Evolutionary conservation across 2,113 vertebrate species (phyloP).

Genomic region (Coryphaenoides rupestris): DNA sequence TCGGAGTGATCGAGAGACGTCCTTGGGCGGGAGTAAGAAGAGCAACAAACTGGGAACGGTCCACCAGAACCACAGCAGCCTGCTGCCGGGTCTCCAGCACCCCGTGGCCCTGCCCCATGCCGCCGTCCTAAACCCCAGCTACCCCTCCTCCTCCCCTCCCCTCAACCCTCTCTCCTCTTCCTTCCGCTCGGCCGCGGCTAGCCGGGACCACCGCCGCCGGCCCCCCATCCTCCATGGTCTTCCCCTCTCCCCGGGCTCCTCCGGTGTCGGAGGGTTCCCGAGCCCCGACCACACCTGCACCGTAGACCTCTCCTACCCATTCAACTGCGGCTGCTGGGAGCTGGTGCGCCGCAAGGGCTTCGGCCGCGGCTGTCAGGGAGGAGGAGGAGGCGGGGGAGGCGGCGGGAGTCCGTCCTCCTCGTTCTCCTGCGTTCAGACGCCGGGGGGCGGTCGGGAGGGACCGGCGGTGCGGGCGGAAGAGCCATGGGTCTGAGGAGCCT

Average conservation of each 20-base stretch:
- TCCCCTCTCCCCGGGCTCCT: conserved; percentile 65
- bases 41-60: conserved; percentile 72
- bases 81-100: conserved; percentile 61
- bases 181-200: conserved; percentile 51
- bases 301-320: conserved; percentile 73
- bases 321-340: conserved; percentile 78
- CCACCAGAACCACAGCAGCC: conserved; percentile 65
- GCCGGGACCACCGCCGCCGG: conserved; percentile 52
- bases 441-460: conserved; percentile 39
- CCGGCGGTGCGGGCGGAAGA: conserved; percentile 35
- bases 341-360: conserved; percentile 69
- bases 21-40: conserved; percentile 64
- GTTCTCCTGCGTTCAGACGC: conserved; percentile 59
- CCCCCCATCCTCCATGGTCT: conserved; percentile 61
- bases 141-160: conserved; percentile 52
- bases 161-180: conserved; percentile 44
- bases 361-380: conserved; percentile 62
- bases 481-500: conserved; percentile 70
- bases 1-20: conserved; percentile 51
- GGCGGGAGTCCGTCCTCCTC: conserved; percentile 66
- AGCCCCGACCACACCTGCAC: conserved; percentile 78
- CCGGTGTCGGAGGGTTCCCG: conserved; percentile 66
- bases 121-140: conserved; percentile 65
- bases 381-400: conserved; percentile 50
- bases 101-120: conserved; percentile 68